phyloP scores from a whole-genome alignment of 2,888 invertebrate genomes.

The Girardia tigrina region DNA sequence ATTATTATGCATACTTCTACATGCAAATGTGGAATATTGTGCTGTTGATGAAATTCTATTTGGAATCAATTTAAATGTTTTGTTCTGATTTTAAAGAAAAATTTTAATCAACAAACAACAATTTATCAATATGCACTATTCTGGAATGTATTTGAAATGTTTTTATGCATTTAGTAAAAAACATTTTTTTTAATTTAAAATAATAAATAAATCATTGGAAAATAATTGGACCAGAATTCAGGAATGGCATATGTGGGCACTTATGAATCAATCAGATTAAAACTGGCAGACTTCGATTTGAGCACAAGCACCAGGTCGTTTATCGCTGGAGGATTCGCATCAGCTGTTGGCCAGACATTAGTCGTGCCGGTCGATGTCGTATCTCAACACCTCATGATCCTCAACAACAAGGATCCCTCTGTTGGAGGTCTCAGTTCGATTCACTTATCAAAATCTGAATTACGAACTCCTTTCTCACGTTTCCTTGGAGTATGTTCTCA shows the following conservation, averaged over 20 bases:
- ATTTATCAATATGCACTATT: no score
- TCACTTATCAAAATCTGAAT: conserved; percentile 37
- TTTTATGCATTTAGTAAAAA: no score
- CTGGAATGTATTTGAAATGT: no score
- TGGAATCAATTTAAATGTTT: no score
- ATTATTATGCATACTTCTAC: no score
- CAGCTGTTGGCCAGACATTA: conserved; percentile 79
- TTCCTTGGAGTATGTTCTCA: conserved; percentile 57
- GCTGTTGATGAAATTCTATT: no score
- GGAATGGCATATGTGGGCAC: conserved; percentile 30
- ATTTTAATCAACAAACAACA: no score
- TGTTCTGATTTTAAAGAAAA: no score
- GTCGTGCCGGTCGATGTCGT: conserved; percentile 90
- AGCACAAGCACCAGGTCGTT: conserved; percentile 53
- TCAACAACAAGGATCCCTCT: conserved; percentile 54
- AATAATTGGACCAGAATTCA: no score
- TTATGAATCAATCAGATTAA: conserved; percentile 28
- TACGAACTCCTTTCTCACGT: conserved; percentile 36
- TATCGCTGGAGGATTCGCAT: conserved; percentile 75
- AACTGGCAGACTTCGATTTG: conserved; percentile 29
- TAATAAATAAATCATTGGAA: no score
- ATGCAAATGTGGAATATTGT: no score
- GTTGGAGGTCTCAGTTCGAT: conserved; percentile 28
- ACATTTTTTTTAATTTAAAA: no score
- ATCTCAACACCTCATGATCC: conserved; percentile 87